Conservation (phyloP, 2,797 vertebrate genomes). For the Sebastes vulpes region DNA sequence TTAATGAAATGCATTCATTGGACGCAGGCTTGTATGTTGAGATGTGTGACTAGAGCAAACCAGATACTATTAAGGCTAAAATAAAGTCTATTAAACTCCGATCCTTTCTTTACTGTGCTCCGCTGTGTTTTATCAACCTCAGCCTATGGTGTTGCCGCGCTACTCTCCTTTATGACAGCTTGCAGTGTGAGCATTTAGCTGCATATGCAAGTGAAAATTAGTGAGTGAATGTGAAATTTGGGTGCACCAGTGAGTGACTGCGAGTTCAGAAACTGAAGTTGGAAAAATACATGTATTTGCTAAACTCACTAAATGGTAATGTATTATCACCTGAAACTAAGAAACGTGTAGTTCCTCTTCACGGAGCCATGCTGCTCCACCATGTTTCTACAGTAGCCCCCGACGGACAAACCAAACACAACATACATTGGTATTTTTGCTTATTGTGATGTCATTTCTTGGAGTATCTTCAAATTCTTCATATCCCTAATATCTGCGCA, state of each 20-base stretch:
- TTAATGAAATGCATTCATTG: neutral
- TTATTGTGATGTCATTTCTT: too few relatives aligned
- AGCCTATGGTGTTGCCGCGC: neutral
- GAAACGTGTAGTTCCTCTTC: too few relatives aligned
- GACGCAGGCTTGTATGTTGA: neutral
- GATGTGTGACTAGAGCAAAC: neutral
- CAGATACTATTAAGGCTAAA: neutral
- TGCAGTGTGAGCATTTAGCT: neutral
- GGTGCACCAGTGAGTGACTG: neutral
- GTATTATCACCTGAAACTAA: too few relatives aligned
- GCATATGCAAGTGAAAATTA: neutral
- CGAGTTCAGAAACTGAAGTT: neutral
- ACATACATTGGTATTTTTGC: too few relatives aligned
- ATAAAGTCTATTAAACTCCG: neutral
- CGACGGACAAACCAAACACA: too few relatives aligned
- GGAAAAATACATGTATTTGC: neutral
- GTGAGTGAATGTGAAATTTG: neutral
- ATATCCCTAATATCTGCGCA: too few relatives aligned
- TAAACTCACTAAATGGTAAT: neutral
- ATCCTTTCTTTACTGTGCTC: neutral
- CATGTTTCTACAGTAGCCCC: too few relatives aligned
- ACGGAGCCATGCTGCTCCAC: too few relatives aligned
- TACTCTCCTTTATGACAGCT: neutral
- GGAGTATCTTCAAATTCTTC: too few relatives aligned
- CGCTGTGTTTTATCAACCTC: neutral